Percentiles rank a stretch among this genome's conserved stretches.
These are phyloP conservation scores for Leptopterna dolabrata DNA, from an alignment of 2,888 invertebrate genomes.

Conservation along the genomic window DNA sequence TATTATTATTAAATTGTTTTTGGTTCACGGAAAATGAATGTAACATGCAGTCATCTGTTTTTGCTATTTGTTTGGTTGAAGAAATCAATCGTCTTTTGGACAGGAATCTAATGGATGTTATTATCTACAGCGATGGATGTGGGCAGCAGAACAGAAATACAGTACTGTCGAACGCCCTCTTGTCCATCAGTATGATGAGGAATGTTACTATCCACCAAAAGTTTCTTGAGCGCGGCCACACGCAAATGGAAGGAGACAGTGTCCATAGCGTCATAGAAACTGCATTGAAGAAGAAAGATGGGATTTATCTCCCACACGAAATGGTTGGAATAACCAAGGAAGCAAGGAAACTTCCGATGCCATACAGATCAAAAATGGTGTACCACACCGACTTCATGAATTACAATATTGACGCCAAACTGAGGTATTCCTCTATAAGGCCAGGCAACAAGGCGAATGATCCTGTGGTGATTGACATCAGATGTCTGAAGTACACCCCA, in stretches of 20 bases:
- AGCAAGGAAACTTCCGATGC: not conserved
- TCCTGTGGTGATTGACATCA: not conserved
- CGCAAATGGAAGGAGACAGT: constrained; percentile 45
- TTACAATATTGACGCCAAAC: not conserved
- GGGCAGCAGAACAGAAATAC: constrained; percentile 28
- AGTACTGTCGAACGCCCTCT: constrained; percentile 26
- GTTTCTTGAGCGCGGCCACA: constrained; percentile 36
- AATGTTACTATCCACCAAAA: constrained; percentile 26
- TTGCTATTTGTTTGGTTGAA: not conserved
- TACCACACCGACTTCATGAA: not conserved
- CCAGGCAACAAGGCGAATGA: not conserved
- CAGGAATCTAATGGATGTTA: not conserved
- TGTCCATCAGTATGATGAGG: not conserved
- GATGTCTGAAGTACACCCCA: not conserved
- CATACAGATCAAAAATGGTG: not conserved
- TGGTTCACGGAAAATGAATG: constrained; percentile 28
- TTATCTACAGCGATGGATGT: constrained; percentile 37
- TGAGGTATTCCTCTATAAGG: not conserved
- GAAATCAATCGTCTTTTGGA: not conserved
- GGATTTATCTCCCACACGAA: not conserved
- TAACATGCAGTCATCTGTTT: not conserved
- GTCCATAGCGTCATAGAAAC: constrained; percentile 20
- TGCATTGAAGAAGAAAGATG: not conserved
- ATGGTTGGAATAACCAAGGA: not conserved
- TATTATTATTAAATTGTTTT: too few species aligned